Percentiles rank a stretch among this genome's conserved stretches.
These are phyloP conservation scores for Manis crassicaudata DNA, from an alignment of 2,797 vertebrate species.

Conservation along the genomic window DNA sequence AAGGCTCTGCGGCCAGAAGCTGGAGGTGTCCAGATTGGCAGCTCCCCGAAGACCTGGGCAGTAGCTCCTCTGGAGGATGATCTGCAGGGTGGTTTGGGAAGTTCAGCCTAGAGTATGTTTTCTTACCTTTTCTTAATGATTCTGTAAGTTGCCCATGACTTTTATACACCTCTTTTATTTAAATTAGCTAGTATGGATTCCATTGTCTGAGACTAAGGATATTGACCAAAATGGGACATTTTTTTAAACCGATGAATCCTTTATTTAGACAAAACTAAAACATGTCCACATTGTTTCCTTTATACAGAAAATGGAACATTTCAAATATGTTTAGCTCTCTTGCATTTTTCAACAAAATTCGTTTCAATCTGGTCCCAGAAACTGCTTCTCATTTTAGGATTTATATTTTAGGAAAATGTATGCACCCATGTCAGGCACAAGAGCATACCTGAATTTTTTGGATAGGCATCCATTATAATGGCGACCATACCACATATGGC, in stretches of 20 bases:
- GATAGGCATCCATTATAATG: not conserved
- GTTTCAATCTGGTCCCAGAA: not conserved
- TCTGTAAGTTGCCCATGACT: not conserved
- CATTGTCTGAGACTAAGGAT: not conserved
- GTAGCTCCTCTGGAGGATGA: not conserved
- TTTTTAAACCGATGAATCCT: not conserved
- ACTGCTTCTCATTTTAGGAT: not conserved
- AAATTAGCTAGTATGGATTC: not conserved
- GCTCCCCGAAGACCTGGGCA: not conserved
- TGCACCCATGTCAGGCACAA: not conserved
- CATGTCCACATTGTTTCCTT: not conserved
- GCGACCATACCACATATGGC: not conserved
- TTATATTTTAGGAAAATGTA: not conserved
- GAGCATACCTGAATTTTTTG: not conserved
- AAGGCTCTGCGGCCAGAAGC: not conserved
- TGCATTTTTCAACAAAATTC: not conserved
- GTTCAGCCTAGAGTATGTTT: not conserved
- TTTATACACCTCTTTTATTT: not conserved
- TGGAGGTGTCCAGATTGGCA: rapidly evolving
- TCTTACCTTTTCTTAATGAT: not conserved
- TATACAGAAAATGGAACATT: constrained; percentile 17
- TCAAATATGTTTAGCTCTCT: not conserved
- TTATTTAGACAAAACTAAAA: not conserved
- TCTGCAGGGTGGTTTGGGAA: not conserved
- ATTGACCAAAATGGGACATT: not conserved